Base-by-base conservation (phyloP, 37 sponge, comb jelly and placozoan species). In the Corticium candelabrum region DNA sequence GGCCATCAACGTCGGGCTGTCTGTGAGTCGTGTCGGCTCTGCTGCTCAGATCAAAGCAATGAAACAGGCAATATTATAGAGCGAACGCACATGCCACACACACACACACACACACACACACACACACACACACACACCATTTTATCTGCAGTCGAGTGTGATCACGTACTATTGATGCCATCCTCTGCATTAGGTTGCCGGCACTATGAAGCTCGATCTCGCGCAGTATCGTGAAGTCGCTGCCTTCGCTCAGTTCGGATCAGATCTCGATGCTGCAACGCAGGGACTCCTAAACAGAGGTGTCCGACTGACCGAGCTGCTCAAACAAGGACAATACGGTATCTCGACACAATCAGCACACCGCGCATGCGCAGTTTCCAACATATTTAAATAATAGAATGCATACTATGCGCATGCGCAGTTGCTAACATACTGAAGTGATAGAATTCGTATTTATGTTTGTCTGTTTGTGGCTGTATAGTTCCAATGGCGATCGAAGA, bases 221-320 rank as follows among this genome's bases (percentile, higher is more conserved):
- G 99, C 99, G 34, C 99, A 97, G 85, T 97, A 97, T 76, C 85
- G 99, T 80, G 99, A 97, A 75, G 99, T 97, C 30, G 99, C 99
- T 70, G 99, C 99, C 21, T 97, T 97, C 88, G 99, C 99, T 37
- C 99, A 97, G 90, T 97, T 97, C 86, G 99, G 99, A 27, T 97
- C 99, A 74, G 99, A 97, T 80, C 85, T 97, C 30, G 99, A 97
- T 76, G 83, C 95, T 3, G 90, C 92, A 11, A 97, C 99, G 2
- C 99, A 97, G 83, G 81, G 86, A 74, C 87, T 94, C 36, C 86
- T 97, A 77, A 97, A 94, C 78, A 82, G 99, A 31, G 99, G 99
- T 40, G 90, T 89, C n/a, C 87, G 99, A 21, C 87, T 97, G 11
- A 97, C 99, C n/a, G 99, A 97, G 78, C 90, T 97, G 36, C 93